Conservation (phyloP, 1,140 invertebrate genomes). For the Bombus turneri region DNA sequence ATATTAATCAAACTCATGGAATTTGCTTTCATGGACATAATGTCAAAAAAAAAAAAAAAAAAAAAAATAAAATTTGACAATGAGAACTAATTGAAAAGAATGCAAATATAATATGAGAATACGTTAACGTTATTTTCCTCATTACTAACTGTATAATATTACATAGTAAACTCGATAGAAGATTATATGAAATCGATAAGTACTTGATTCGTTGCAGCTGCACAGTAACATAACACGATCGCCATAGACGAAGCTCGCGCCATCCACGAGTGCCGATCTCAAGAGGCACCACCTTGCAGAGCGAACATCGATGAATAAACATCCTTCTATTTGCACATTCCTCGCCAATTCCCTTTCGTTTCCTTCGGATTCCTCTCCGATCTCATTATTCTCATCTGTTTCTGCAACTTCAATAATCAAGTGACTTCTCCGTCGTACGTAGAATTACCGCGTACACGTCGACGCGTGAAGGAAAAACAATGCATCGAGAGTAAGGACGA, state of each 20-base stretch:
- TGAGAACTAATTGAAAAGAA: neutral
- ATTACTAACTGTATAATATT: neutral
- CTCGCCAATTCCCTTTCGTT: neutral
- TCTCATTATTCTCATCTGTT: neutral
- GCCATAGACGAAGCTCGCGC: neutral
- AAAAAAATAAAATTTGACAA: neutral
- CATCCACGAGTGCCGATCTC: neutral
- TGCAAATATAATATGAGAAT: neutral
- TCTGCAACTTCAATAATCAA: neutral
- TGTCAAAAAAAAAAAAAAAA: no score
- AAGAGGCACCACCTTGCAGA: neutral
- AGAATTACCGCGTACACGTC: neutral
- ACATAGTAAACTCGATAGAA: neutral
- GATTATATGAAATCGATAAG: neutral
- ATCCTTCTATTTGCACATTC: slow-evolving; percentile 1
- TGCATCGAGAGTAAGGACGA: neutral
- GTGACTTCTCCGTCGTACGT: neutral
- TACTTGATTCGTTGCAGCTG: neutral
- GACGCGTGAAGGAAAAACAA: neutral
- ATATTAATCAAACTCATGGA: no score
- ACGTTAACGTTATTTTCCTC: neutral
- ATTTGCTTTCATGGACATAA: no score
- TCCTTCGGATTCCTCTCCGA: no score
- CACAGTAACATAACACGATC: neutral
- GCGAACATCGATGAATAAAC: slow-evolving; percentile 14